Conservation (phyloP, 2,797 vertebrate genomes). For the Rhynchotus rufescens region DNA sequence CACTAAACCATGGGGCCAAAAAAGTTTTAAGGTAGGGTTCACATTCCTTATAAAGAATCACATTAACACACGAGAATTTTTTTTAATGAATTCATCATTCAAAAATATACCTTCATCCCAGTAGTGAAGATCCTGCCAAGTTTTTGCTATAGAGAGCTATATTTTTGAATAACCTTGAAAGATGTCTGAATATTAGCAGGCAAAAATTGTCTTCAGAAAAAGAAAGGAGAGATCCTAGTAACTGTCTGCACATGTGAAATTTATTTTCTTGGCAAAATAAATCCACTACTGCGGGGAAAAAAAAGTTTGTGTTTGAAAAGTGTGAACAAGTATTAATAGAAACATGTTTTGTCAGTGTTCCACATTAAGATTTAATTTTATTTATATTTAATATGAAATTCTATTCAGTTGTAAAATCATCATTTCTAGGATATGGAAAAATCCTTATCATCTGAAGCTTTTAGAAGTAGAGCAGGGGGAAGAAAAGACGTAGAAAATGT, state of each 20-base stretch:
- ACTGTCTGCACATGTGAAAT: background rate
- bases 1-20: background rate
- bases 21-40: background rate
- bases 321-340: constrained; percentile 54
- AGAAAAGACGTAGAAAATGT: background rate
- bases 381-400: background rate
- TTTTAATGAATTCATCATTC: background rate
- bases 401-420: constrained; percentile 36
- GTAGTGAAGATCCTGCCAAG: background rate
- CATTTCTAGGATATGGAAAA: background rate
- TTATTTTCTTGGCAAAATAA: constrained; percentile 46
- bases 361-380: constrained; percentile 30
- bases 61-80: background rate
- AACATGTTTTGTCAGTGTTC: constrained; percentile 32
- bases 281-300: background rate
- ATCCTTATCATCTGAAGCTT: background rate
- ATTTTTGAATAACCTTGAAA: constrained; percentile 3
- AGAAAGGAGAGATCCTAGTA: background rate
- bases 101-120: background rate
- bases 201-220: constrained; percentile 5
- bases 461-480: background rate
- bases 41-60: background rate
- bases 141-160: background rate
- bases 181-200: background rate
- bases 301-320: constrained; percentile 28